A percentile compares a stretch with the other conserved stretches of the same genome.
Evolutionary conservation across 2,888 invertebrate species (phyloP).

Genomic region (Dryomyza anilis): DNA sequence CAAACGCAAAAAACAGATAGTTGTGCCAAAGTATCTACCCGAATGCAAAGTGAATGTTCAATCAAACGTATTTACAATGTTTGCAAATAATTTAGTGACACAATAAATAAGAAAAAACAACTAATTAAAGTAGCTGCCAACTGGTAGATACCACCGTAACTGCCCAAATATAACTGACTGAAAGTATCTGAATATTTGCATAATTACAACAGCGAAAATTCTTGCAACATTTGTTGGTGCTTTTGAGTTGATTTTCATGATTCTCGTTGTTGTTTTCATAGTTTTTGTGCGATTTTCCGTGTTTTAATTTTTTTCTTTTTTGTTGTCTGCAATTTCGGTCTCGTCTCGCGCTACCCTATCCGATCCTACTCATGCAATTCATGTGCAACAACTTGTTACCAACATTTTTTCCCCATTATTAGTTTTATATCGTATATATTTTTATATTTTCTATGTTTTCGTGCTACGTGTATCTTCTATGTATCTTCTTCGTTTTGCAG

Average conservation of each 20-base stretch:
- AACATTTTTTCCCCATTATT: constrained; percentile 7
- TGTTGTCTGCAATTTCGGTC: not conserved
- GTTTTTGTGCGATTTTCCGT: constrained; percentile 12
- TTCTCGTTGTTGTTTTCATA: not conserved
- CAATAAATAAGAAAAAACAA: not conserved
- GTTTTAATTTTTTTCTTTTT: not conserved
- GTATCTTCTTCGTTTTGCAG: not conserved
- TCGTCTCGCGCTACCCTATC: not conserved
- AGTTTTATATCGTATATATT: not conserved
- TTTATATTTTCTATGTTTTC: not conserved
- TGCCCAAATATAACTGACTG: too few species aligned
- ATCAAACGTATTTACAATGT: too few species aligned
- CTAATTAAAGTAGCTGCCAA: not conserved
- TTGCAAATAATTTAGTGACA: not conserved
- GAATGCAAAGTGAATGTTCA: not conserved
- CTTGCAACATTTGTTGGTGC: constrained; percentile 1
- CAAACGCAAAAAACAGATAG: too few species aligned
- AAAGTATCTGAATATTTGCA: too few species aligned
- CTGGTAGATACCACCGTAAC: not conserved
- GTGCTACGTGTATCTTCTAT: not conserved
- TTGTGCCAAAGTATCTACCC: not conserved
- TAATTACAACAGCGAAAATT: not conserved
- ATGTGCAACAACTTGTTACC: constrained; percentile 23
- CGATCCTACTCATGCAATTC: constrained; percentile 17
- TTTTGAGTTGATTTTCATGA: not conserved